Evolutionary conservation across 2,113 vertebrate genomes (phyloP).

Genomic region (Calyptomena viridis): DNA sequence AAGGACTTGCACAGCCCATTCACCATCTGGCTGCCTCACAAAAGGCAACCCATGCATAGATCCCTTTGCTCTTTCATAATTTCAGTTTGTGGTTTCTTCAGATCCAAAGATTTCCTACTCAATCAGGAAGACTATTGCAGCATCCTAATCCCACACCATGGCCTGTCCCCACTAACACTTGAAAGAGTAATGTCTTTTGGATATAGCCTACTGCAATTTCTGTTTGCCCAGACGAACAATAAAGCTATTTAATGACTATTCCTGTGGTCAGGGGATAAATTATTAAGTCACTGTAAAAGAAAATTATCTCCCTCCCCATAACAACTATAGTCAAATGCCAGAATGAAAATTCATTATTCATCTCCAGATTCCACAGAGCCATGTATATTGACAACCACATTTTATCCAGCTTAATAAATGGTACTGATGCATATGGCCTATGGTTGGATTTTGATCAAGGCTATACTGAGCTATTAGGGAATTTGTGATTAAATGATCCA

Average conservation of each 20-base stretch:
- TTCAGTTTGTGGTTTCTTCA: neutral
- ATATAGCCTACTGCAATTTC: neutral
- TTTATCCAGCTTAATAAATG: neutral
- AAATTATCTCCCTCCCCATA: neutral
- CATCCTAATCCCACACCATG: neutral
- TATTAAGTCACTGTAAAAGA: neutral
- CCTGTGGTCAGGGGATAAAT: neutral
- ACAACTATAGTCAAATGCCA: neutral
- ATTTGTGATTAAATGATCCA: neutral
- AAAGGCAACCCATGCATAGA: constrained; percentile 29
- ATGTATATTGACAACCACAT: neutral
- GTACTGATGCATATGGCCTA: neutral
- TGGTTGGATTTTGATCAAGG: neutral
- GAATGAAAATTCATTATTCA: neutral
- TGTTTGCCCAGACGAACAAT: neutral
- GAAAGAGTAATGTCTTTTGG: neutral
- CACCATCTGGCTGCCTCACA: constrained; percentile 62
- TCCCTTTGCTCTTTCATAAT: neutral
- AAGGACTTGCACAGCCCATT: constrained; percentile 52
- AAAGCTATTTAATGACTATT: neutral
- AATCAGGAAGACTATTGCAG: neutral
- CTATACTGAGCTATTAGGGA: neutral
- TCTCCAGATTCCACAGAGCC: neutral
- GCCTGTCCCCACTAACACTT: neutral
- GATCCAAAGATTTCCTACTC: neutral